Conservation (phyloP, 2,797 vertebrate genomes). For the Hybognathus amarus region DNA sequence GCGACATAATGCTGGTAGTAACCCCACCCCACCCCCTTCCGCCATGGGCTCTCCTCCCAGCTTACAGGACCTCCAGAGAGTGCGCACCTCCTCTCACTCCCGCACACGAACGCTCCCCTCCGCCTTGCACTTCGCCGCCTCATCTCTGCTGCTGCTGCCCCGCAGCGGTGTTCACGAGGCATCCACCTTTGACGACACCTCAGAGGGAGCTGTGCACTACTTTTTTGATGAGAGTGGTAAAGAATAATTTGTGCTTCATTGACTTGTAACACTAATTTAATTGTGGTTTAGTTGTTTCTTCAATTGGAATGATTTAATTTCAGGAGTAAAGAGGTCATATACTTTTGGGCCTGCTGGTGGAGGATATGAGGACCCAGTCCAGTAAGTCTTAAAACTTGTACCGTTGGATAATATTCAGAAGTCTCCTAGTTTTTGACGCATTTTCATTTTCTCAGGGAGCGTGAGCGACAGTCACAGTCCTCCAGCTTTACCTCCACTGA, state of each 20-base stretch:
- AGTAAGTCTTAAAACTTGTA: conserved; percentile 72
- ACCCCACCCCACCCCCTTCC: conserved; percentile 89
- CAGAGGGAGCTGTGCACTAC: conserved; percentile 91
- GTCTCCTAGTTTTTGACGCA: background rate
- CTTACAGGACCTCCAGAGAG: conserved; percentile 87
- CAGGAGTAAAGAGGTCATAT: conserved; percentile 90
- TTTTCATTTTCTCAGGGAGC: conserved; percentile 76
- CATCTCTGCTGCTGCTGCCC: conserved; percentile 85
- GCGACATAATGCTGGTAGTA: conserved; percentile 90
- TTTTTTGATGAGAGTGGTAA: conserved; percentile 91
- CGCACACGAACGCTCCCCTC: conserved; percentile 86
- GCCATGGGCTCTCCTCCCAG: conserved; percentile 92
- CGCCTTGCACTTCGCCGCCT: conserved; percentile 90
- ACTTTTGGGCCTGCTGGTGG: conserved; percentile 89
- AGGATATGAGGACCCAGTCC: conserved; percentile 90
- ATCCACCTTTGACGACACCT: conserved; percentile 90
- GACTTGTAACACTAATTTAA: conserved; percentile 1
- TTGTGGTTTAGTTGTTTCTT: background rate
- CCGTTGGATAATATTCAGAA: background rate
- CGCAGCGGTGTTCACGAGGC: conserved; percentile 88
- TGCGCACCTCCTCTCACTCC: conserved; percentile 86
- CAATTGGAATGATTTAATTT: conserved; percentile 38
- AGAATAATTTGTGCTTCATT: background rate
- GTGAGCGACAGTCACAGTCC: conserved; percentile 90
- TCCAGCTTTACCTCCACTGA: conserved; percentile 92